Conservation (phyloP, 2,888 invertebrate species). For the Heteromyza rotundicornis region DNA sequence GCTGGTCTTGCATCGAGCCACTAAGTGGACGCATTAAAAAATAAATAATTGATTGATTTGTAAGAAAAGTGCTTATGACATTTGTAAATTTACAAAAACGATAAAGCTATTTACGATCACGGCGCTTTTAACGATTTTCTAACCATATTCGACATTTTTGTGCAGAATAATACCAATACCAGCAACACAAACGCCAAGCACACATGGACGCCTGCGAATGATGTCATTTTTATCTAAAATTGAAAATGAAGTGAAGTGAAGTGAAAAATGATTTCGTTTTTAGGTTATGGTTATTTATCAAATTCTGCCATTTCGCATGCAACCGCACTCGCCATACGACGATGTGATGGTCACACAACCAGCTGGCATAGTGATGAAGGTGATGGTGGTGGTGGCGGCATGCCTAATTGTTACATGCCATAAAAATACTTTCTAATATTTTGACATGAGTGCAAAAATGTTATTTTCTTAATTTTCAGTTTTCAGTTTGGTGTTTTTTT, state of each 20-base stretch:
- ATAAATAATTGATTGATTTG: slow-evolving; percentile 16
- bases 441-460: slow-evolving; percentile 26
- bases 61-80: slow-evolving; percentile 19
- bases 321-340: too few species aligned
- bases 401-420: slow-evolving; percentile 23
- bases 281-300: slow-evolving; percentile 25
- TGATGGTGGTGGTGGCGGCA: slow-evolving; percentile 11
- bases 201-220: slow-evolving; percentile 1
- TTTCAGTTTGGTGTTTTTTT: slow-evolving; percentile 10
- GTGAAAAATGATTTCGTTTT: slow-evolving; percentile 17
- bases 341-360: neutral
- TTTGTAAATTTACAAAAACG: slow-evolving; percentile 2
- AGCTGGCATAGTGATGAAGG: neutral
- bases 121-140: neutral
- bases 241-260: neutral
- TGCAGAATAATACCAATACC: neutral
- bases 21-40: neutral
- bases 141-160: slow-evolving; percentile 6
- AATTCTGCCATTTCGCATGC: slow-evolving; percentile 18
- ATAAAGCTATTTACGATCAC: slow-evolving; percentile 14
- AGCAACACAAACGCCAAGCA: neutral
- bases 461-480: too few species aligned
- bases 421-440: slow-evolving; percentile 31
- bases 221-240: slow-evolving; percentile 17
- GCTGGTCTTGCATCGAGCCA: neutral